Evolutionary conservation across 2,113 vertebrate genomes (phyloP).

Genomic region (pig (Sus scrofa)): DNA sequence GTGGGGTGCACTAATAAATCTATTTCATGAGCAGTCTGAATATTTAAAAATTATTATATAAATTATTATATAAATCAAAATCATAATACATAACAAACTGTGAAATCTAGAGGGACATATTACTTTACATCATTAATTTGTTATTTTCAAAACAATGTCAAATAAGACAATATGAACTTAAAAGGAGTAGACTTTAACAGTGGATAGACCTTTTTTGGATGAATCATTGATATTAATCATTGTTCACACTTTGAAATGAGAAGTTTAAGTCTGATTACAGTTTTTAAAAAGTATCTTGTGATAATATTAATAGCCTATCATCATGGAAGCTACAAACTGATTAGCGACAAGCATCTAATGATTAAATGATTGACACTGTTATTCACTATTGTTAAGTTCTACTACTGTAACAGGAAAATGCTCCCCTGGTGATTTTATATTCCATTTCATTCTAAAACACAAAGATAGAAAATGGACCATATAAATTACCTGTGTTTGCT

Average conservation of each 20-base stretch:
- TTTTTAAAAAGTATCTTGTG: not conserved
- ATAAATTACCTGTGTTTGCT: not conserved
- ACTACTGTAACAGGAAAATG: not conserved
- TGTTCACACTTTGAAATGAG: not conserved
- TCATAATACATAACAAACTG: not conserved
- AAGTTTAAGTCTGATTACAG: not conserved
- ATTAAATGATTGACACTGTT: not conserved
- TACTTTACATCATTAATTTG: not conserved
- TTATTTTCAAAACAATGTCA: not conserved
- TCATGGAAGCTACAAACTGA: not conserved
- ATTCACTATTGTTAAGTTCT: not conserved
- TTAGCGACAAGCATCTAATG: not conserved
- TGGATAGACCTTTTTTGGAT: not conserved
- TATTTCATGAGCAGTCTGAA: not conserved
- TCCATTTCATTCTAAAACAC: not conserved
- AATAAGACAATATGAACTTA: not conserved
- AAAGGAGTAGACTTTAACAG: not conserved
- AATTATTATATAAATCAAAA: conserved; percentile 10
- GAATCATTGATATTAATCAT: not conserved
- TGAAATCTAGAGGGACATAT: not conserved
- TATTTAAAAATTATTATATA: not conserved
- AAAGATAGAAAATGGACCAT: not conserved
- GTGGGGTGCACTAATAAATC: not conserved
- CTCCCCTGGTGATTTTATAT: not conserved
- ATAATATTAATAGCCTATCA: not conserved